A percentile compares a stretch with the other conserved stretches of the same genome.
These are phyloP conservation scores for Atopsyche davidsoni DNA, from an alignment of 1,140 invertebrate genomes.

Conservation along the genomic window DNA sequence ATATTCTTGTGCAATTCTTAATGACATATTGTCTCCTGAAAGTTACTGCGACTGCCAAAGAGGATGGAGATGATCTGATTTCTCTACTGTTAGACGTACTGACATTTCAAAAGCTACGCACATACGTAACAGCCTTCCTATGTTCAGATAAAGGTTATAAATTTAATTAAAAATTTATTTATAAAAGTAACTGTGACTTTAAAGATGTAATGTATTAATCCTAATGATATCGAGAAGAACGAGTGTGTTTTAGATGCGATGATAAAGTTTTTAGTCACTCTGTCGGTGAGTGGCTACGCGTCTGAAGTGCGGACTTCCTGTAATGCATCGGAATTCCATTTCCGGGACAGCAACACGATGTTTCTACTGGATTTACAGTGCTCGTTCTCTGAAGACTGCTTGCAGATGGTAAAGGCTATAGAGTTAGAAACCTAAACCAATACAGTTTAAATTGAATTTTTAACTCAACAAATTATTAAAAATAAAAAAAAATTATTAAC, in stretches of 20 bases:
- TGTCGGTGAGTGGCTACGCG: background rate
- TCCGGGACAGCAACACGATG: background rate
- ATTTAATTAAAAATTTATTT: background rate
- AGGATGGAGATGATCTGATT: no score
- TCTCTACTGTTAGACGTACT: no score
- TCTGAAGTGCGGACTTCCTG: background rate
- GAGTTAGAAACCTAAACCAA: background rate
- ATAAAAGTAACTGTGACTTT: background rate
- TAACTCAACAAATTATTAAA: background rate
- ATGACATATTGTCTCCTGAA: no score
- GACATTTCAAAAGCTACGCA: background rate
- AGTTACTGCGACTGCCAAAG: no score
- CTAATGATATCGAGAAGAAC: no score
- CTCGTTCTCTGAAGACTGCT: slow-evolving; percentile 12
- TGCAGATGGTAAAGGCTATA: slow-evolving; percentile 8
- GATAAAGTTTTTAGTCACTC: background rate
- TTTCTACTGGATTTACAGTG: slow-evolving; percentile 16
- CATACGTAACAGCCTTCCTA: slow-evolving; percentile 8
- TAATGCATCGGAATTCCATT: background rate
- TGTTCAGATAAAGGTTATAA: slow-evolving; percentile 17
- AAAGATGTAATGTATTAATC: background rate
- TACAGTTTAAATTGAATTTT: background rate
- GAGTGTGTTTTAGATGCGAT: slow-evolving; percentile 10
- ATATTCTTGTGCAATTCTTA: no score
- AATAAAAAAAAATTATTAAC: background rate